Evolutionary conservation across 2,797 vertebrate genomes (phyloP).

Genomic region (Syncerus caffer): DNA sequence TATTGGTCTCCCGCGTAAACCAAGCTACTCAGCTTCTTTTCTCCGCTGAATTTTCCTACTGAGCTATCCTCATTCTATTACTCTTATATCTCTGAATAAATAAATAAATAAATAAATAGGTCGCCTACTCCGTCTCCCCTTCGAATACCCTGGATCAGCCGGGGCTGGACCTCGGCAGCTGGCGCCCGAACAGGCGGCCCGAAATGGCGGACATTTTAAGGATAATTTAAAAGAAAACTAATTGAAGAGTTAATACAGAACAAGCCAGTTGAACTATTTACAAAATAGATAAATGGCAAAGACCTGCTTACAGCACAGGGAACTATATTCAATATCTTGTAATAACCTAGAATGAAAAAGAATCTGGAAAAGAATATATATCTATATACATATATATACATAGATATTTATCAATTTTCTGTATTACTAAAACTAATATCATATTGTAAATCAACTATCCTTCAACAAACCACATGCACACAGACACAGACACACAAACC

Average conservation of each 20-base stretch:
- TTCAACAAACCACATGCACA: neutral
- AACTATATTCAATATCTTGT: neutral
- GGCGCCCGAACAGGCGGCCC: no score
- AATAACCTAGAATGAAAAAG: neutral
- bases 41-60: no score
- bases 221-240: conserved; percentile 31
- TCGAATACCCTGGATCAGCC: no score
- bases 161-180: no score
- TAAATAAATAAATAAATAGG: no score
- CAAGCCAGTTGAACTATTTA: neutral
- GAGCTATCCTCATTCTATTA: no score
- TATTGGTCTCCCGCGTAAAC: no score
- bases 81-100: no score
- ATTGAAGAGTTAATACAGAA: neutral
- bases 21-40: no score
- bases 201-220: no score
- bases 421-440: neutral
- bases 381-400: neutral
- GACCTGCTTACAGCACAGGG: neutral
- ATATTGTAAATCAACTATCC: neutral
- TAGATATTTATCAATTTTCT: neutral
- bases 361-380: neutral
- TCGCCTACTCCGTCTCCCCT: no score
- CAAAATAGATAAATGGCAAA: neutral
- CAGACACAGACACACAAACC: neutral